These are phyloP conservation scores for Cephus nigrinus DNA, from an alignment of 2,888 invertebrate species.

Conservation along the genomic window DNA sequence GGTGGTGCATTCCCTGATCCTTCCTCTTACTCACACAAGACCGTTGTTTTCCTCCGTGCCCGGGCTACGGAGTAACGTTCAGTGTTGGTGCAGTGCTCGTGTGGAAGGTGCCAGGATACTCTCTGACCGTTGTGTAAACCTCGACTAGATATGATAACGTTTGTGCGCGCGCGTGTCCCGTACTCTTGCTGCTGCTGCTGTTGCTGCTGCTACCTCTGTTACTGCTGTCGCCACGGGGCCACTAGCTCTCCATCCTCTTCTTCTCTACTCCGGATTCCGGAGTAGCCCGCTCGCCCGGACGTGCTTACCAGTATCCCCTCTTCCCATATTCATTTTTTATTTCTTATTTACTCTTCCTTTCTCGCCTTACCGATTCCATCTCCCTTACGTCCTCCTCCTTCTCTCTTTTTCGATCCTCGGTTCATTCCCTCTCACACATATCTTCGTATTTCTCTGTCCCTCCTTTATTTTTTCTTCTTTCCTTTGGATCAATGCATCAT, in stretches of 20 bases:
- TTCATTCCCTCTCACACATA: constrained; percentile 9
- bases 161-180: constrained; percentile 16
- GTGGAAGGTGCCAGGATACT: constrained; percentile 38
- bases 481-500: constrained; percentile 31
- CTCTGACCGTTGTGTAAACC: neutral
- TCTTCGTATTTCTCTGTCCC: constrained; percentile 8
- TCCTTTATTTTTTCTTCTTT: neutral
- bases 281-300: constrained; percentile 24
- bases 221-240: neutral
- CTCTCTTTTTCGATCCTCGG: neutral
- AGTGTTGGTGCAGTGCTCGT: constrained; percentile 46
- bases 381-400: neutral
- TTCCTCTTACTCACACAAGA: constrained; percentile 34
- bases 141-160: constrained; percentile 3
- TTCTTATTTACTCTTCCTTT: constrained; percentile 11
- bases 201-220: neutral
- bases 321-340: neutral
- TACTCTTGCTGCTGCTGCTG: neutral
- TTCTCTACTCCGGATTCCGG: constrained; percentile 25
- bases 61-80: constrained; percentile 39
- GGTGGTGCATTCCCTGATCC: constrained; percentile 41
- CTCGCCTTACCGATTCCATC: constrained; percentile 6
- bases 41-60: constrained; percentile 38
- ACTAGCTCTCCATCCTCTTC: constrained; percentile 3
- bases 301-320: neutral